These are phyloP conservation scores for Ctenopoma multispine DNA, from an alignment of 2,797 vertebrate genomes.

Conservation along the genomic window DNA sequence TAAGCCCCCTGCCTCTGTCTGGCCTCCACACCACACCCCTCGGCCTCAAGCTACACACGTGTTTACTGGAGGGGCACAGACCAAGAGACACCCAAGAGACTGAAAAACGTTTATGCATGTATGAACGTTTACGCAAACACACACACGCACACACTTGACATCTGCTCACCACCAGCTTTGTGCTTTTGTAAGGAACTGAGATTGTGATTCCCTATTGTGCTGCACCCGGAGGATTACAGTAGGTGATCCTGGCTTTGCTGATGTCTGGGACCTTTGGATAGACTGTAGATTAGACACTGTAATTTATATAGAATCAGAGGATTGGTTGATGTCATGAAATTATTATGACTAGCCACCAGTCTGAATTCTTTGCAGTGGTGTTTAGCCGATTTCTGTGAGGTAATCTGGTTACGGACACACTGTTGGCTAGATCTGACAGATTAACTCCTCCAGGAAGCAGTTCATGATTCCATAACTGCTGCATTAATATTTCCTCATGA, in stretches of 20 bases:
- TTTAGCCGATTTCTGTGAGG: conserved; percentile 61
- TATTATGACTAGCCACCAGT: conserved; percentile 51
- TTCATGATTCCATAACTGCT: conserved; percentile 61
- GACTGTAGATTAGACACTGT: conserved; percentile 58
- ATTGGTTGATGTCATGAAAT: conserved; percentile 54
- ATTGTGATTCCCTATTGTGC: conserved; percentile 69
- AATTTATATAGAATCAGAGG: conserved; percentile 47
- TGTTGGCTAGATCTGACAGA: conserved; percentile 67
- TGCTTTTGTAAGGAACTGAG: conserved; percentile 71
- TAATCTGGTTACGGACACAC: conserved; percentile 75
- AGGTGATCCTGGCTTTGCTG: conserved; percentile 73
- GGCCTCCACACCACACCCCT: conserved; percentile 48
- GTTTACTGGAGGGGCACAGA: conserved; percentile 72
- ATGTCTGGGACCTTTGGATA: conserved; percentile 56
- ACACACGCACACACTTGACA: conserved; percentile 38
- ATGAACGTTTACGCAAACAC: conserved; percentile 46
- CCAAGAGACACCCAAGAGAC: conserved; percentile 69
- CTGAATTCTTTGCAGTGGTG: conserved; percentile 40
- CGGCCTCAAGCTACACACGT: conserved; percentile 52
- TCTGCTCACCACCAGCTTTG: conserved; percentile 47
- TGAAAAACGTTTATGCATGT: conserved; percentile 68
- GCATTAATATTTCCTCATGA: conserved; percentile 39
- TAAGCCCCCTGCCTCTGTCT: conserved; percentile 42
- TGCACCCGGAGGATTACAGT: conserved; percentile 69
- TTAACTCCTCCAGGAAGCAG: conserved; percentile 66